phyloP scores from a whole-genome alignment of 1,140 invertebrate species.

The Scaptomyza hsui region DNA sequence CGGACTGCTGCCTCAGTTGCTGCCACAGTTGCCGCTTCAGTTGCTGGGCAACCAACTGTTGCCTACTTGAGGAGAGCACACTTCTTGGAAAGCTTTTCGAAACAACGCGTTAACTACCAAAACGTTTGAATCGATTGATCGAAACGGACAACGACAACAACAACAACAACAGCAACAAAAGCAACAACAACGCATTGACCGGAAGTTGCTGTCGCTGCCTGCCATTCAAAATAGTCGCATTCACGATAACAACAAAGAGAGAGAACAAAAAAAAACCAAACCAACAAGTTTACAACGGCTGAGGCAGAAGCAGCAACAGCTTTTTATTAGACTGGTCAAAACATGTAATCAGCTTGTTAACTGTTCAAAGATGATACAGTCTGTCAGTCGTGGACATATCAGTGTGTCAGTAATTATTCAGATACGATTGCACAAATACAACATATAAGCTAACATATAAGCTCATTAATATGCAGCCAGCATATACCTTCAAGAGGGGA shows the following conservation, averaged over 20 bases:
- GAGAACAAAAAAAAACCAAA: constrained; percentile 11
- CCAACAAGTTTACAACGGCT: constrained; percentile 4
- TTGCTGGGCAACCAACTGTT: constrained; percentile 49
- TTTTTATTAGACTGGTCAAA: constrained; percentile 15
- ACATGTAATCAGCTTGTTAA: constrained; percentile 35
- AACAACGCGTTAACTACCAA: constrained; percentile 57
- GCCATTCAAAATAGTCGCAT: constrained; percentile 14
- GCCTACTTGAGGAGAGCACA: constrained; percentile 51
- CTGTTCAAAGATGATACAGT: constrained; percentile 21
- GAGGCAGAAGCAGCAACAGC: not conserved
- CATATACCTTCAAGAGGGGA: constrained; percentile 27
- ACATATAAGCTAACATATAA: constrained; percentile 26
- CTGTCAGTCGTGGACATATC: not conserved
- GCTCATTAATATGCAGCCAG: constrained; percentile 65
- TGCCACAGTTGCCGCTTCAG: constrained; percentile 5
- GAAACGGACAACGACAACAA: constrained; percentile 21
- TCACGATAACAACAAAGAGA: constrained; percentile 6
- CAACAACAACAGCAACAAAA: constrained; percentile 1
- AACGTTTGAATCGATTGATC: constrained; percentile 47
- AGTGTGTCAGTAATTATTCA: constrained; percentile 34
- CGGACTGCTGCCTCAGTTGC: constrained; percentile 44
- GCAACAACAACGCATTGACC: constrained; percentile 35
- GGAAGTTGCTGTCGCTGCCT: constrained; percentile 53
- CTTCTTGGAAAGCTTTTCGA: constrained; percentile 63
- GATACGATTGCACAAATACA: constrained; percentile 11